These are phyloP conservation scores for Notamacropus eugenii DNA, from an alignment of 2,797 vertebrate species.

Conservation along the genomic window DNA sequence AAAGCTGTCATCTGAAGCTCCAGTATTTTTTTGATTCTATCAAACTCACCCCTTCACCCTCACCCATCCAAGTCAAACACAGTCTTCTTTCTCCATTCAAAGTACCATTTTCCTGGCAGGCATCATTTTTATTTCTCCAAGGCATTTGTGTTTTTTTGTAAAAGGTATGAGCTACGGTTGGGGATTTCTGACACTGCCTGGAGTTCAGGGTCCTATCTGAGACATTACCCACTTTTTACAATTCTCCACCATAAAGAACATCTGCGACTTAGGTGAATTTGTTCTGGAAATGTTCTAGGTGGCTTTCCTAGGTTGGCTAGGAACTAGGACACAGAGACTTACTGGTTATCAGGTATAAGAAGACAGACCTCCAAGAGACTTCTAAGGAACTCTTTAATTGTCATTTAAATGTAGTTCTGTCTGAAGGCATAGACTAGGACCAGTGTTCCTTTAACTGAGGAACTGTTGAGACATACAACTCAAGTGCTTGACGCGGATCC, in stretches of 20 bases:
- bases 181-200: background rate
- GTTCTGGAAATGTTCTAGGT: background rate
- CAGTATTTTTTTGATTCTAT: background rate
- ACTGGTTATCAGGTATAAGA: background rate
- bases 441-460: background rate
- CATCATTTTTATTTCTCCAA: background rate
- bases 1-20: fast-evolving
- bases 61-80: background rate
- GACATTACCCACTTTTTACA: background rate
- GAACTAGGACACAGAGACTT: background rate
- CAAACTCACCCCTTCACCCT: background rate
- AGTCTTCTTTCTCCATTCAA: background rate
- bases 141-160: background rate
- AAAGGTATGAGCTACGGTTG: background rate
- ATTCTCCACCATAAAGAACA: background rate
- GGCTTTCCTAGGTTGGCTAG: background rate
- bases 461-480: background rate
- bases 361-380: background rate
- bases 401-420: background rate
- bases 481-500: background rate
- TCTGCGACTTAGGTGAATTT: background rate
- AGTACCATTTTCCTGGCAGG: background rate
- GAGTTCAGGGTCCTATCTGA: background rate
- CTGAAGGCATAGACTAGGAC: background rate
- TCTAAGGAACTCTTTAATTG: background rate